Conservation (phyloP, 2,113 vertebrate genomes). For the Corydoras sp. region DNA sequence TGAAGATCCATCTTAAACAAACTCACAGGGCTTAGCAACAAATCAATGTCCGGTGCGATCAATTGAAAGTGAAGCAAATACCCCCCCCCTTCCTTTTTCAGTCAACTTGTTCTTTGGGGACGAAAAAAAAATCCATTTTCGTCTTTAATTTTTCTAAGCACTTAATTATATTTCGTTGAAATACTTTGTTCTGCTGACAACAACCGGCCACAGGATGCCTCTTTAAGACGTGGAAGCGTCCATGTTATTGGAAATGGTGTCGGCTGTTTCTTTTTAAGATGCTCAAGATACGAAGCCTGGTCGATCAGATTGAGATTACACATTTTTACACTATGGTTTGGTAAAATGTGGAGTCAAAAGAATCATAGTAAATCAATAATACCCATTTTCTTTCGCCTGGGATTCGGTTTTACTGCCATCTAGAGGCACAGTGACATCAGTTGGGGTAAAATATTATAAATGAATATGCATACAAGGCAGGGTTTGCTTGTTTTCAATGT, state of each 20-base stretch:
- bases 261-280: background rate
- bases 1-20: constrained; percentile 56
- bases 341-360: background rate
- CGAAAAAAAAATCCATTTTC: constrained; percentile 48
- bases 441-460: no score
- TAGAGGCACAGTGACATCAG: no score
- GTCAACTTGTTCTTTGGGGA: constrained; percentile 43
- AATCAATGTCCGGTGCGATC: constrained; percentile 51
- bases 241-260: constrained; percentile 32
- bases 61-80: constrained; percentile 47
- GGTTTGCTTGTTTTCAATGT: no score
- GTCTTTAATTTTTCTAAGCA: constrained; percentile 46
- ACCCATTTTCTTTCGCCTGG: no score
- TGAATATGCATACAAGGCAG: no score
- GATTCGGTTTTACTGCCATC: no score
- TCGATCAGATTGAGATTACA: constrained; percentile 13
- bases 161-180: constrained; percentile 52
- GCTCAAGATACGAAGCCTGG: constrained; percentile 2
- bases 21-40: constrained; percentile 51
- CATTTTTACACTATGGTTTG: background rate
- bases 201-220: constrained; percentile 15
- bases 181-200: constrained; percentile 33
- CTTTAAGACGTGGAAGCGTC: constrained; percentile 20
- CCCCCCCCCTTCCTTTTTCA: constrained; percentile 28
- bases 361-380: no score